Evolutionary conservation across 2,113 vertebrate genomes (phyloP), one percentile per base, ranked within the genome.

Genomic region (Cyprinodon variegatus): DNA sequence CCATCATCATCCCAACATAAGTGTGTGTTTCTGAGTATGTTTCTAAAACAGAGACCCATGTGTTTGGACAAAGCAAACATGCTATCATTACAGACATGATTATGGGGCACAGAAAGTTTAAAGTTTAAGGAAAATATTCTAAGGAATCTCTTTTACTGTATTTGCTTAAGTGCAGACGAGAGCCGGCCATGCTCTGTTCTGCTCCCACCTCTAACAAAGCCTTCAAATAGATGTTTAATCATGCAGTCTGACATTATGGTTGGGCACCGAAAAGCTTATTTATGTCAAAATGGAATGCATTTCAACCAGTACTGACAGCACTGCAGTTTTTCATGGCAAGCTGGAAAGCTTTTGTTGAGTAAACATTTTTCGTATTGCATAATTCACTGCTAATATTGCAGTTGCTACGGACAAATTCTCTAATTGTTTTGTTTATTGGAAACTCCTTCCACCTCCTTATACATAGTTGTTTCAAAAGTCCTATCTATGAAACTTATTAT

Each of bases 51-150:
- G 79, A 84, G 88, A 83, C 80, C 79, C 61, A 71, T 82, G 78
- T 85, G 86, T 89, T 90, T 91, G 84, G 86, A 90, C 86, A 90
- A 87, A 85, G 79, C 85, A 89, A 92, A 91, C 71, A 89, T 68
- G 70, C 84, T 87, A 84, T 90, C 84, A 91, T 93, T 93, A 91
- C 89, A 86, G 72, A 70, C 85, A 86, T 93, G 90, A 93, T 94
- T 93, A 93, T 88, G 88, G 92, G 90, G 87, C 87, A 91, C 71
- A 64, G 65, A 78, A 85, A 90, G 91, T 93, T 93, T 90, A 90
- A 89, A 90, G 91, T 93, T 93, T 90, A 90, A 88, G 78, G 20
- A 87, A 94, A 94, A 94, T 93, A 93, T 88, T 87, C 87, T 60
- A 82, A 67, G 86, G 67, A 82, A 82, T 90, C 90, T 77, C 79